Base-by-base conservation (phyloP, 2,888 invertebrate genomes). In the Bellardia pandia region DNA sequence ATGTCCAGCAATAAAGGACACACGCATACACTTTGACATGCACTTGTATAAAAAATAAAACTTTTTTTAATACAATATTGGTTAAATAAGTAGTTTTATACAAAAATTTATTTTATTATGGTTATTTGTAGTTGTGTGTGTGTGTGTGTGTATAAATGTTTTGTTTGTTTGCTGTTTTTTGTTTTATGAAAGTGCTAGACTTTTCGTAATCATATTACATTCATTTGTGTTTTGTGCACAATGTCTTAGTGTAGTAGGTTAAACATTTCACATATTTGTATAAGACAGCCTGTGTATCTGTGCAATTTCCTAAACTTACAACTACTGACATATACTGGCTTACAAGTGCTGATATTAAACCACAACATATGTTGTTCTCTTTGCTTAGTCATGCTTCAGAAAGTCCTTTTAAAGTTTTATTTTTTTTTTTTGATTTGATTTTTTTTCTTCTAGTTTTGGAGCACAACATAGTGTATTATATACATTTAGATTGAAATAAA, bases 351-450 rank as follows among this genome's bases (percentile, higher is more conserved):
- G 87, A 87, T 87, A 87, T 87, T 85, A 88, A 88, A 88, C 89
- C 89, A 64, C 89, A 89, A 85, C 89, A 89, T 88, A 89, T 89
- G 86, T 85, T 88, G 48, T 85, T 69, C 45, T 83, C 71, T 77
- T 56, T 83, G 60, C 79, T 85, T 79, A 85, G 78, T 79, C 72
- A 85, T 77, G 76, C 83, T 83, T 83, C 85, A 79, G 60, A 75
- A 69, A 77, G 51, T 79, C 74, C 79, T 69, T 79, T 62, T 30
- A 13, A 82, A 1, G 11, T 69, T 48, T 48, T 68, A 40, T 45
- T 45, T 69, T 11, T 48, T 68, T 48, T 45, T 45, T 69, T 11
- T 53, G 5, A 5, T 37, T 9, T 53, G 13, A 23, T 23, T 23
- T 23, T 23, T 23, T 23, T 23, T 23, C 23, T 23, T 23, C 23